Conservation (phyloP, 2,888 invertebrate genomes). For the Adelphocoris suturalis region DNA sequence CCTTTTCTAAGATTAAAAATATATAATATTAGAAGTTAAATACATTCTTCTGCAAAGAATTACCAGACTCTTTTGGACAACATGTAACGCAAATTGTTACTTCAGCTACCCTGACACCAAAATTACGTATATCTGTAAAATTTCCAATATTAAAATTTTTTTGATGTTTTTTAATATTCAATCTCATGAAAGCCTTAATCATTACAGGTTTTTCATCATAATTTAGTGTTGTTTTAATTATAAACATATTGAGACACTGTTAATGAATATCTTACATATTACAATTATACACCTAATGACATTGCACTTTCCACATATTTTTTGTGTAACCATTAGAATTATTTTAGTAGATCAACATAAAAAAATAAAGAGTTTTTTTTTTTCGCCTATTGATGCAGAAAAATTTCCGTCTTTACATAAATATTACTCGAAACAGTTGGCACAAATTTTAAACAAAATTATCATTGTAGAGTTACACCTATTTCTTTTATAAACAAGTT, state of each 20-base stretch:
- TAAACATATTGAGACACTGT: constrained; percentile 73
- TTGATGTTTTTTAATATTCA: constrained; percentile 3
- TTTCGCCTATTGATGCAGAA: constrained; percentile 61
- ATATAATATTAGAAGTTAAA: constrained; percentile 57
- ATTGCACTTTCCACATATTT: constrained; percentile 73
- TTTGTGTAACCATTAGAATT: constrained; percentile 58
- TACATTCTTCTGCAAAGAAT: constrained; percentile 35
- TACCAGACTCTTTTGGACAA: constrained; percentile 66
- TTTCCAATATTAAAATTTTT: constrained; percentile 81
- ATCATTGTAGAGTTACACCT: constrained; percentile 47
- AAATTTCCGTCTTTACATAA: constrained; percentile 53
- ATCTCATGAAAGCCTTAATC: constrained; percentile 43
- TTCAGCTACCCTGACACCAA: constrained; percentile 89
- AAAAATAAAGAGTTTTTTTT: constrained; percentile 66
- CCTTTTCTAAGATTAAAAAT: constrained; percentile 59
- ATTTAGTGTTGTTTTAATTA: constrained; percentile 67
- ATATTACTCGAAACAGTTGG: constrained; percentile 67
- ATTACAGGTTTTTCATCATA: constrained; percentile 56
- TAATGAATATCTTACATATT: constrained; percentile 71
- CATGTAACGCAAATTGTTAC: constrained; percentile 58
- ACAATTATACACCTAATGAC: constrained; percentile 70
- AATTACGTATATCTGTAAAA: constrained; percentile 86
- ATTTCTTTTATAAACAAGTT: constrained; percentile 57
- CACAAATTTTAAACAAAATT: constrained; percentile 66
- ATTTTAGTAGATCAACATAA: constrained; percentile 66